Percentiles rank a stretch among this genome's conserved stretches.
Evolutionary conservation across 2,888 invertebrate species (phyloP).

Genomic region (Synergus gifuensis): DNA sequence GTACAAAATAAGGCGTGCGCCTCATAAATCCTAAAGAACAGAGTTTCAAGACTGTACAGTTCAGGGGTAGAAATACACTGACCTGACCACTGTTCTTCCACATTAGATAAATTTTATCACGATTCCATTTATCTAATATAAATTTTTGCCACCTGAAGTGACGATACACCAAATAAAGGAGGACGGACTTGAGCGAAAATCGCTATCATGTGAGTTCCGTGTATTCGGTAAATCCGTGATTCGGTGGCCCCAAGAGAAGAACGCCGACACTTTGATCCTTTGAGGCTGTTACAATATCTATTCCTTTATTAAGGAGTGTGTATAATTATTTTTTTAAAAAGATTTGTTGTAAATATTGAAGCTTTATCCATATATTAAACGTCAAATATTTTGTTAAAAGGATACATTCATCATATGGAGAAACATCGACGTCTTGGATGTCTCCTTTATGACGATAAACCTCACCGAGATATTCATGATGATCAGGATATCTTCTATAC

Average conservation of each 20-base stretch:
- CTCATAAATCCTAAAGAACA: slow-evolving; percentile 7
- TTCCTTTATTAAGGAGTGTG: slow-evolving; percentile 46
- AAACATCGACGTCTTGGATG: slow-evolving; percentile 78
- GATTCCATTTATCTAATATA: slow-evolving; percentile 16
- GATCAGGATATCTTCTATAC: slow-evolving; percentile 78
- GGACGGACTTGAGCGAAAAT: slow-evolving; percentile 28
- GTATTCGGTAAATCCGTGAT: slow-evolving; percentile 78
- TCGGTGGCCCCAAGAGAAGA: slow-evolving; percentile 77
- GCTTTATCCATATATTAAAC: too few relatives aligned
- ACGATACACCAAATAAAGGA: neutral
- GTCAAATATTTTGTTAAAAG: slow-evolving; percentile 61
- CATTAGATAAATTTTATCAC: slow-evolving; percentile 27
- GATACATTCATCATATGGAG: slow-evolving; percentile 79
- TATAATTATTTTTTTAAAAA: neutral
- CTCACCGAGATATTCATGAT: slow-evolving; percentile 77
- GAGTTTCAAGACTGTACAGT: slow-evolving; percentile 14
- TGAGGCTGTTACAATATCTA: slow-evolving; percentile 78
- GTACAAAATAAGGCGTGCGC: slow-evolving; percentile 53
- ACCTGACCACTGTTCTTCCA: slow-evolving; percentile 18
- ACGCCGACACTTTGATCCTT: slow-evolving; percentile 78
- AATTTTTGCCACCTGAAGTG: slow-evolving; percentile 37
- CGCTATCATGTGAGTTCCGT: slow-evolving; percentile 76
- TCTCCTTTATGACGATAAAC: slow-evolving; percentile 78
- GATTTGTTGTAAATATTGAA: too few relatives aligned
- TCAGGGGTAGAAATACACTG: neutral